Base-by-base conservation (phyloP, 1,140 invertebrate genomes). In the Cylas formicarius region DNA sequence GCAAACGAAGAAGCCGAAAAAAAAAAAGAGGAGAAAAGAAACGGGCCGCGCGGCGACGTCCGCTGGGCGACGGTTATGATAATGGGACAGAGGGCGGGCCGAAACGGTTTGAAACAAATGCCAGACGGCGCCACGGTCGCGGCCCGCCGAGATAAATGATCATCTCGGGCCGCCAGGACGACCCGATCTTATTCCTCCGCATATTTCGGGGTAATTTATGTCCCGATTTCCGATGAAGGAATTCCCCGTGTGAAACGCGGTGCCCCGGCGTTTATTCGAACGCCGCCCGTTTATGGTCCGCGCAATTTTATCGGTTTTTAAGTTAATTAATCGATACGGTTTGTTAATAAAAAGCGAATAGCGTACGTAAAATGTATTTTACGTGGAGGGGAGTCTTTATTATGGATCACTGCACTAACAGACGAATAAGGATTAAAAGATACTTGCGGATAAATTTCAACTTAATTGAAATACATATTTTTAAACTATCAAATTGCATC, bases 31-130 rank as follows among this genome's bases (percentile, higher is more conserved):
- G 20, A 10, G 20, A 11, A 22, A 17, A 34, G 21, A 24, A 11
- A 18, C 20, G 18, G n/a, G 24, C 24, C 20, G 32, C 11, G 31
- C 18, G 11, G 26, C n/a, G n/a, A n/a, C n/a, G n/a, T n/a, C n/a
- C n/a, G n/a, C 23, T 9, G 24, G 14, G 22, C 47, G 47, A 43
- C 47, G 48, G 53, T 56, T 58, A 58, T 58, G 56, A 56, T 58
- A 58, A 58, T 58, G 47, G 53, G 56, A 56, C 52, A 58, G 52
- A 58, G 56, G 56, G 56, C 56, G 56, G 53, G 48, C 36, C 53
- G 35, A 52, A 48, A 49, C n/a, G n/a, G 48, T 53, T 58, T 58
- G 52, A 56, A 58, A 56, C 56, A 58, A 58, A 58, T 58, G 53
- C 53, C 56, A 58, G 56, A 58, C 56, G 56, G 56, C 56, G 56